Evolutionary conservation across 2,797 vertebrate species (phyloP), one percentile per base, ranked within the genome.

Genomic region (Anguilla obscura): DNA sequence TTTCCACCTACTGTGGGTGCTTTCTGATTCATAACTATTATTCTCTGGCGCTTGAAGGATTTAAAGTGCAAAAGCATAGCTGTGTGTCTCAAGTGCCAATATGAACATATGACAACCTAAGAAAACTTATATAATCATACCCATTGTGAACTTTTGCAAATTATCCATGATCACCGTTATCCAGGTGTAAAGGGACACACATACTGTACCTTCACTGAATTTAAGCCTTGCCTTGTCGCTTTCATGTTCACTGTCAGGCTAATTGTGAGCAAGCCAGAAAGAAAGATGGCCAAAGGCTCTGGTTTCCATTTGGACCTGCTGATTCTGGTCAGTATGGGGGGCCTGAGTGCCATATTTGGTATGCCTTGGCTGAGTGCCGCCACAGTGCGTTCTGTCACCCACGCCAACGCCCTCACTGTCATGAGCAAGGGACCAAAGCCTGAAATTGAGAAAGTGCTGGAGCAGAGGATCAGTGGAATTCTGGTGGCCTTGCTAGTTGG

Each of bases 351-450:
- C 0, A 93, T 99, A 76, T 99, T 99, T 0, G 99, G 99, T 14
- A 93, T 98, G 95, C 99, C 99, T 9, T 99, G 99, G 99, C 97
- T 99, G 90, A 99, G 97, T 0, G 99, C 99, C 4, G 96, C 99
- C 90, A 99, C 98, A 0, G 98, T 99, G 89, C 97, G 98, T 50
- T 96, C 97, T 0, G 97, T 99, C 92, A 99, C 98, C 24, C 98
- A 99, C 0, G 97, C 98, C 94, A 99, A 99, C 0, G 98, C 99
- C 87, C 97, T 99, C 79, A 99, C 98, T 0, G 90, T 99, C 93
- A 98, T 97, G 97, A 96, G 94, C 94, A 99, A 98, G 92, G 91
- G 95, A 87, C 93, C 97, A 0, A 91, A 95, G 33, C 95, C 97
- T 0, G 95, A 95, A 88, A 97, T 99, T 85, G 93, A 98, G 91